Evolutionary conservation across 1,140 invertebrate genomes (phyloP), one percentile per base, ranked within the genome.

Genomic region (Zaprionus taronus): DNA sequence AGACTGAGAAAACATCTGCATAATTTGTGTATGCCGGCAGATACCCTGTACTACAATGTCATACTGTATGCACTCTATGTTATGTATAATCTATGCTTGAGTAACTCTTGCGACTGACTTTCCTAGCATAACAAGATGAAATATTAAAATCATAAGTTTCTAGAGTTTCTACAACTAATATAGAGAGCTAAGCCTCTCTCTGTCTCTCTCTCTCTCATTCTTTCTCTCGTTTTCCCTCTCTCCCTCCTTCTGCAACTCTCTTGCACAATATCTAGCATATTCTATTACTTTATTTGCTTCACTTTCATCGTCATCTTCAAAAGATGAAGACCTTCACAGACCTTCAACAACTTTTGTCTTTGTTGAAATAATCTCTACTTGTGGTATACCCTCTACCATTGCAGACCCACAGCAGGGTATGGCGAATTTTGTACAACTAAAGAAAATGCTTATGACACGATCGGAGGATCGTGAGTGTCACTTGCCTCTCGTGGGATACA

Each of bases 381-480:
- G 17, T 9, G 0, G 3, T 31, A 58, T 36, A 20, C 28, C 28
- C 56, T 20, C 4, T 38, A 41, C 12, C 2, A 15, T 9, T 31
- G 11, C 0, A 3, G n/a, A 47, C 26, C 1, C 5, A n/a, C 4
- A 36, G 4, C 41, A 31, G 53, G 55, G 55, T 58, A 58, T 68
- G 9, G 31, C 15, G 4, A 70, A 51, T 31, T 31, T 41, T 34
- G 24, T 64, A 51, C 34, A 65, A 55, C 61, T 53, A 11, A 26
- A 6, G 61, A 38, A 76, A 84, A 79, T 81, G 75, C 67, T 64
- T 72, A 67, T 84, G 71, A 85, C 82, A 85, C 82, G 82, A 85
- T 72, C 75, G 61, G 49, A 34, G 28, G 57, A 66, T 73, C 70
- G 51, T 76, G 68, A 77, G 41, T 78, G 81, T 68, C 77, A 84